A percentile compares a stretch with the other conserved stretches of the same genome.
phyloP scores from a whole-genome alignment of 2,888 invertebrate species.

The Orthosia incerta region DNA sequence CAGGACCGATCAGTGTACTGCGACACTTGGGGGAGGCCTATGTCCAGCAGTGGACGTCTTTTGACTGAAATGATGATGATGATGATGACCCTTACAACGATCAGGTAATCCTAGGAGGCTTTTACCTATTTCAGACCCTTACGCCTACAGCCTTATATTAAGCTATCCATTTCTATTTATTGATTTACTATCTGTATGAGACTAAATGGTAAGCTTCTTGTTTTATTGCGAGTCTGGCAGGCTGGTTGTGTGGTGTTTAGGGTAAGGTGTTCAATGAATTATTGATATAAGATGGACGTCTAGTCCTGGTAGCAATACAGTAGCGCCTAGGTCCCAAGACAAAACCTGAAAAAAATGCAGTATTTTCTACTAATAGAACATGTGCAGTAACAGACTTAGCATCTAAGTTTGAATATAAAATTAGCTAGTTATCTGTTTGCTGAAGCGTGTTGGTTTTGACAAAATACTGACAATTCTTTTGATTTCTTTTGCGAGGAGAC shows the following conservation, averaged over 20 bases:
- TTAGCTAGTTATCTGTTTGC: background rate
- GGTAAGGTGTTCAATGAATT: background rate
- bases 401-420: conserved; percentile 8
- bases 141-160: background rate
- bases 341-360: background rate
- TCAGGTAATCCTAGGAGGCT: background rate
- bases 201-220: background rate
- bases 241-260: background rate
- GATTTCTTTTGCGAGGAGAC: conserved; percentile 15
- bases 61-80: no score
- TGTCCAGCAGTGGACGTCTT: no score
- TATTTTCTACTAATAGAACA: background rate
- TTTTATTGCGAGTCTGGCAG: background rate
- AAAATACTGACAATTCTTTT: conserved; percentile 6
- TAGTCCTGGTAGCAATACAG: no score
- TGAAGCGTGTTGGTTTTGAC: conserved; percentile 1
- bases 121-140: background rate
- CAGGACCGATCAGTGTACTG: no score
- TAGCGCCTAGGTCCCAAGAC: no score
- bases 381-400: background rate
- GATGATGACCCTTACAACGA: background rate
- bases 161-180: background rate
- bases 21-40: no score
- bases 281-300: background rate
- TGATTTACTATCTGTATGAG: background rate